Evolutionary conservation across 1,140 invertebrate species (phyloP).

Genomic region (Popillia japonica): DNA sequence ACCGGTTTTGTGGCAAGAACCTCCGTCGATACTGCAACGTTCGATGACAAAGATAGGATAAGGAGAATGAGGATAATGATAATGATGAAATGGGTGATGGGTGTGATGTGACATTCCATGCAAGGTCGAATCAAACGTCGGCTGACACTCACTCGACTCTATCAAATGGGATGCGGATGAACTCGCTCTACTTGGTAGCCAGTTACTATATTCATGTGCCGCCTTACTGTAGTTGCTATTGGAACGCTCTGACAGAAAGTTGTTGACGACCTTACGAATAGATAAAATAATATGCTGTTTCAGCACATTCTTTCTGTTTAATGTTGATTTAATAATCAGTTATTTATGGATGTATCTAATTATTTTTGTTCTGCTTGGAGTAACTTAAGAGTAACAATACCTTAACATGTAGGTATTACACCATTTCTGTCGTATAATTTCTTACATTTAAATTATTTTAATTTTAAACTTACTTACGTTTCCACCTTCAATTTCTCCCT

Average conservation of each 20-base stretch:
- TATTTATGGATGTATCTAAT: neutral
- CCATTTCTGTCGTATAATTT: too few species aligned
- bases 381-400: neutral
- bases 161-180: conserved; percentile 30
- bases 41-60: conserved; percentile 12
- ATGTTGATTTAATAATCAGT: conserved; percentile 2
- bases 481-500: too few species aligned
- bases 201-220: conserved; percentile 26
- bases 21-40: neutral
- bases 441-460: too few species aligned
- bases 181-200: conserved; percentile 17
- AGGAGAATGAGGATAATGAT: conserved; percentile 31
- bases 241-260: neutral
- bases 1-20: neutral
- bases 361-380: neutral
- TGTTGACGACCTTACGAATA: neutral
- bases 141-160: conserved; percentile 10
- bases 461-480: too few species aligned
- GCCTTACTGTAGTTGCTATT: neutral
- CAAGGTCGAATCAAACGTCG: conserved; percentile 34
- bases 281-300: neutral
- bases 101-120: conserved; percentile 31
- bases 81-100: conserved; percentile 31
- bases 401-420: too few species aligned
- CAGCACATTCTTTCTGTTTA: neutral